Evolutionary conservation across 2,888 invertebrate genomes (phyloP).

Genomic region (Lysandra coridon): DNA sequence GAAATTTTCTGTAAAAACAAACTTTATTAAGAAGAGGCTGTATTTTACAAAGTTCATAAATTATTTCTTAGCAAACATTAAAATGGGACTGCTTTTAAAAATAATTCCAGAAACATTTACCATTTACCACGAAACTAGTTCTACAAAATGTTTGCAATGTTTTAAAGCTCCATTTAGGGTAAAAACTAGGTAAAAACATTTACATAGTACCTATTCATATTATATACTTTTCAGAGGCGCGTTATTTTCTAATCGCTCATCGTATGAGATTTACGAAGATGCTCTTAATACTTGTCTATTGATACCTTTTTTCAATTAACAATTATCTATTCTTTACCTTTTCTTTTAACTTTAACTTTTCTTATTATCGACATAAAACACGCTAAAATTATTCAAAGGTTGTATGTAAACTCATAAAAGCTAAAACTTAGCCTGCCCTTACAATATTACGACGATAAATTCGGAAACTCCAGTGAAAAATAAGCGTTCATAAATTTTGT

Average conservation of each 20-base stretch:
- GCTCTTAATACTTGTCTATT: no score
- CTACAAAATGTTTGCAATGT: not conserved
- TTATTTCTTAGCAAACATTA: constrained; percentile 14
- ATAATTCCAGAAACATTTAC: not conserved
- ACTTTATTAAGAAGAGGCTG: constrained; percentile 1
- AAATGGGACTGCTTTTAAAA: not conserved
- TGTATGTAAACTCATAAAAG: not conserved
- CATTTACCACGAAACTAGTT: not conserved
- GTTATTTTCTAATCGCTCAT: not conserved
- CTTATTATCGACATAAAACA: no score
- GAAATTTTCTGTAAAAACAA: constrained; percentile 21
- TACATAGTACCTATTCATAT: not conserved
- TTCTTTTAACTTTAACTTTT: no score
- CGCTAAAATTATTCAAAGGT: not conserved
- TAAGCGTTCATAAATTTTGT: constrained; percentile 28
- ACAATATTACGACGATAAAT: constrained; percentile 21
- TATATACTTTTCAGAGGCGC: not conserved
- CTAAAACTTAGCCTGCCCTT: not conserved
- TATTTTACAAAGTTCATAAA: constrained; percentile 25
- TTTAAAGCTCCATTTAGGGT: not conserved
- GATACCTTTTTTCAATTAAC: no score
- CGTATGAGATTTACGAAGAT: no score
- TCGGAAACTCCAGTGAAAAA: constrained; percentile 11
- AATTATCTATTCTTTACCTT: no score
- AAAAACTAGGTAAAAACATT: not conserved